These are phyloP conservation scores for Hydropsyche tenuis DNA, from an alignment of 1,140 invertebrate genomes.

Conservation along the genomic window DNA sequence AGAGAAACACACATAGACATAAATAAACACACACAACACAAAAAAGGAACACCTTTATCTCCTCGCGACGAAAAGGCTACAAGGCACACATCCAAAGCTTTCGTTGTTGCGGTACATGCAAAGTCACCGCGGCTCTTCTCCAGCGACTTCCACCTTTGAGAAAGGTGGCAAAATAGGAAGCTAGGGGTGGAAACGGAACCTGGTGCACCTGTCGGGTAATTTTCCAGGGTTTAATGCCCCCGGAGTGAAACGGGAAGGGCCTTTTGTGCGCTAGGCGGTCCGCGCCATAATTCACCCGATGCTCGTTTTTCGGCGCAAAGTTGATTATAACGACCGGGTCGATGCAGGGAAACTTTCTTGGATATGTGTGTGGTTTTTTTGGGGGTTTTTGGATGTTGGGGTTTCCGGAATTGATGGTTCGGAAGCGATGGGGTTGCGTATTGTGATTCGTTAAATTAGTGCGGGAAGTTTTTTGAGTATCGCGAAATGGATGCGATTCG, in stretches of 20 bases:
- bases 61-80: no score
- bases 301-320: neutral
- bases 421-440: no score
- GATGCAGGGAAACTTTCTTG: neutral
- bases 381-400: no score
- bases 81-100: no score
- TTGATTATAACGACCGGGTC: slow-evolving; percentile 28
- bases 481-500: no score
- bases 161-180: no score
- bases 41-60: no score
- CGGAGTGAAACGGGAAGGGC: neutral
- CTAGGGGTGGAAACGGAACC: neutral
- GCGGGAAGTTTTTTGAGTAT: no score
- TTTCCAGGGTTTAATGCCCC: slow-evolving; percentile 31
- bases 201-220: slow-evolving; percentile 30
- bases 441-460: no score
- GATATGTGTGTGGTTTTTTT: no score
- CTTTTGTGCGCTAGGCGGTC: neutral
- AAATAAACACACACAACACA: neutral
- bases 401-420: no score
- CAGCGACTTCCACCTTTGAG: neutral
- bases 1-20: neutral
- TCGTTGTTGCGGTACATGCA: no score
- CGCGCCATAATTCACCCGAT: slow-evolving; percentile 12
- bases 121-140: neutral